Base-by-base conservation (phyloP, 2,797 vertebrate genomes). In the Sitta carolinensis region DNA sequence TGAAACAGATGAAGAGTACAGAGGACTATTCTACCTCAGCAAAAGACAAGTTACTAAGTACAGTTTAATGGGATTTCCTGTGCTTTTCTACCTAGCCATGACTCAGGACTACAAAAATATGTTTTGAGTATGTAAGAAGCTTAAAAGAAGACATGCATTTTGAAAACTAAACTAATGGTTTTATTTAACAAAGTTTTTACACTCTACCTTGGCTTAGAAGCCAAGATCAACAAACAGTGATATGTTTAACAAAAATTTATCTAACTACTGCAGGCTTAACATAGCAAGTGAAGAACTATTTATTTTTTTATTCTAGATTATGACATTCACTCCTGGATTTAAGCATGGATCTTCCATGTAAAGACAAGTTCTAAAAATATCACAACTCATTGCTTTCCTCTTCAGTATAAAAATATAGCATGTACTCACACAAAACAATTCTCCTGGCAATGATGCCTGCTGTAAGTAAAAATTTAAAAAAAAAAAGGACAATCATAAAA, bases 331-430 rank as follows among this genome's bases (percentile, higher is more conserved):
- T 82, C 52, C 27, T 59, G 22, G 11, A 47, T 77, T 89, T 73
- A 87, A 67, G 58, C 67, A 94, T 34, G 15, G 40, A 61, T 87
- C 54, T 75, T 64, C 22, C 58, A 62, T 1, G 1, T 50, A 62
- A 12, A 69, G 64, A 81, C 30, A 69, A 91, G 32, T 9, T 51
- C 51, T 84, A 78, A 59, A 80, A 91, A 75, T 32, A 1, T 36
- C 17, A 0, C 16, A 78, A 42, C 16, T 47, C 12, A 20, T 2
- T 64, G 13, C 75, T 81, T 87, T 85, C 21, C 21, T 72, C 23
- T 74, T 89, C 45, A 50, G 25, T 67, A 66, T 61, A 83, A 95
- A 95, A 93, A 86, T 52, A 89, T 2, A 82, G 21, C 84, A 84
- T n/a, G 23, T 54, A 63, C 2, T 9, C 58, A 85, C 38, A 77